A percentile compares a stretch with the other conserved stretches of the same genome.
Evolutionary conservation across 2,888 invertebrate genomes (phyloP).

Genomic region (Pheosia tremula): DNA sequence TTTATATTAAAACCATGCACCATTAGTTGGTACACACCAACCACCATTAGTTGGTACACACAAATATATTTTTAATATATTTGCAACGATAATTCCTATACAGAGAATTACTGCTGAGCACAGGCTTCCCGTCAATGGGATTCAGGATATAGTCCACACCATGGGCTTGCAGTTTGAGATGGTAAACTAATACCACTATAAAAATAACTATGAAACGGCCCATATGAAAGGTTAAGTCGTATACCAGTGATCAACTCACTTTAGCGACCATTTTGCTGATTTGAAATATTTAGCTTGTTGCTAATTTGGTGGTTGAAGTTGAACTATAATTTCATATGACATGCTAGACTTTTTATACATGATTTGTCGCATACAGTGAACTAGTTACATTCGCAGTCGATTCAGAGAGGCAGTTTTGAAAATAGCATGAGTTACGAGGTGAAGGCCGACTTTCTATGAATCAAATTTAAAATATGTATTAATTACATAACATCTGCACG

Average conservation of each 20-base stretch:
- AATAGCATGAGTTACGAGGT: neutral
- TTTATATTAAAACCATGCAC: too few species aligned
- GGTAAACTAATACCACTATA: too few species aligned
- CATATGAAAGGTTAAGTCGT: too few species aligned
- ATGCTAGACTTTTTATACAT: slow-evolving; percentile 1
- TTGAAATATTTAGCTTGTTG: neutral
- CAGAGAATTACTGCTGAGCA: too few species aligned
- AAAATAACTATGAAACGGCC: too few species aligned
- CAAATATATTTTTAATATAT: too few species aligned
- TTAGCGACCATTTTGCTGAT: slow-evolving; percentile 4
- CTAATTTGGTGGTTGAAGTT: neutral
- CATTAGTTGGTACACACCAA: too few species aligned
- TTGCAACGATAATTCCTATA: too few species aligned
- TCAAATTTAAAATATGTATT: neutral
- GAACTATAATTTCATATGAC: slow-evolving; percentile 2
- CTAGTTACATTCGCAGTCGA: neutral
- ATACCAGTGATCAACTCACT: neutral
- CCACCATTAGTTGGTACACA: too few species aligned
- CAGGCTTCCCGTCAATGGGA: too few species aligned
- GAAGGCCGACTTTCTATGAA: neutral
- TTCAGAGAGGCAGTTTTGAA: neutral
- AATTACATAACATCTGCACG: neutral
- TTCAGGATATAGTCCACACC: too few species aligned
- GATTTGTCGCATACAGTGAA: slow-evolving; percentile 1
- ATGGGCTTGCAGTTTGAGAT: too few species aligned